Evolutionary conservation across 1,140 invertebrate genomes (phyloP).

Genomic region (Cyphomyrmex costatus): DNA sequence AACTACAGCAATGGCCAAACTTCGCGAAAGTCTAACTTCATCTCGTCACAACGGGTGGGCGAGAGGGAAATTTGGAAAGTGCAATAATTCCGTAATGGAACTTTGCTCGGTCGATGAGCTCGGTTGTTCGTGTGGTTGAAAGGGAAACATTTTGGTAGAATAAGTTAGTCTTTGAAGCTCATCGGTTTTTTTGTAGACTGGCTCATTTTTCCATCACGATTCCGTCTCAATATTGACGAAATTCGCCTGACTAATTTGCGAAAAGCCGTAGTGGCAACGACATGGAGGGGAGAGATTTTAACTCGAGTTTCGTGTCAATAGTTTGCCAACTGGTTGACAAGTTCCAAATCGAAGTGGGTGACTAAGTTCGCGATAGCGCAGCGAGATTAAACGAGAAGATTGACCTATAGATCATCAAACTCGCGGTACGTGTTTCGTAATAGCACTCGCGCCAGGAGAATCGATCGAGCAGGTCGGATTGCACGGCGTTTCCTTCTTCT

Average conservation of each 20-base stretch:
- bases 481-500: slow-evolving; percentile 24
- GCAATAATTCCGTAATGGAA: slow-evolving; percentile 60
- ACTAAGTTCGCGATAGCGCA: slow-evolving; percentile 66
- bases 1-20: slow-evolving; percentile 47
- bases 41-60: slow-evolving; percentile 22
- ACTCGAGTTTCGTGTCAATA: slow-evolving; percentile 49
- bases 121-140: slow-evolving; percentile 14
- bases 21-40: slow-evolving; percentile 54
- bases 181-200: neutral
- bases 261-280: slow-evolving; percentile 2
- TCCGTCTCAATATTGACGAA: slow-evolving; percentile 26
- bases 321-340: slow-evolving; percentile 75
- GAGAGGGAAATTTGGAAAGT: slow-evolving; percentile 54
- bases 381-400: slow-evolving; percentile 58
- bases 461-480: slow-evolving; percentile 31
- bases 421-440: slow-evolving; percentile 53
- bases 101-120: slow-evolving; percentile 53
- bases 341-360: slow-evolving; percentile 70
- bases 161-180: neutral
- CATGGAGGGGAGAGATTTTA: slow-evolving; percentile 44
- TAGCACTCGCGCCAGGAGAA: slow-evolving; percentile 34
- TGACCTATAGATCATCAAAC: slow-evolving; percentile 60
- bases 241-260: slow-evolving; percentile 65
- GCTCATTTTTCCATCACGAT: slow-evolving; percentile 54
- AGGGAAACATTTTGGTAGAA: slow-evolving; percentile 33